Conservation (phyloP, 2,113 vertebrate genomes). For the Aix galericulata region DNA sequence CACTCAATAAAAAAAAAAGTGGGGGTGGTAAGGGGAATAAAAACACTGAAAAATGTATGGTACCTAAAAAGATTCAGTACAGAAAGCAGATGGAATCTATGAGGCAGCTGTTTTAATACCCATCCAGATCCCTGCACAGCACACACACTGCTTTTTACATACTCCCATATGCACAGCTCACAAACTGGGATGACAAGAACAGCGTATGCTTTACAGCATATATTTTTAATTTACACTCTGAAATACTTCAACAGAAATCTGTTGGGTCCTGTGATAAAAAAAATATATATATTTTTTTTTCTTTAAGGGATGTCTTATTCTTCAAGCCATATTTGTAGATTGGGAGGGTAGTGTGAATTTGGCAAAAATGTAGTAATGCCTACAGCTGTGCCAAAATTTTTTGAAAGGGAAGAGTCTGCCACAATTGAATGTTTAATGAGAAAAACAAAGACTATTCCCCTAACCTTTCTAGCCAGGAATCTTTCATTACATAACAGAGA, state of each 20-base stretch:
- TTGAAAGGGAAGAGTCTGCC: background rate
- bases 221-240: constrained; percentile 64
- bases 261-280: constrained; percentile 60
- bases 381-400: background rate
- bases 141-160: constrained; percentile 23
- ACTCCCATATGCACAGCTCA: constrained; percentile 59
- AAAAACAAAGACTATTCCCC: constrained; percentile 3
- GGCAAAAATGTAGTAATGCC: background rate
- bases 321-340: background rate
- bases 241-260: constrained; percentile 51
- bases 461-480: constrained; percentile 52
- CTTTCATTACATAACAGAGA: background rate
- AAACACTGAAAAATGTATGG: constrained; percentile 41
- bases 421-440: constrained; percentile 42
- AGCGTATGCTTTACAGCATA: constrained; percentile 49
- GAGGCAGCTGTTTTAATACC: constrained; percentile 66
- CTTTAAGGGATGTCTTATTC: constrained; percentile 32
- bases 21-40: background rate
- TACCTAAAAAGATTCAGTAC: constrained; percentile 63
- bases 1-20: background rate
- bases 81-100: constrained; percentile 27
- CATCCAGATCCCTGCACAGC: constrained; percentile 37
- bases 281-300: background rate
- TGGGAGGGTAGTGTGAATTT: background rate
- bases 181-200: constrained; percentile 57